Evolutionary conservation across 2,888 invertebrate genomes (phyloP).

Genomic region (Agonopterix alstromeriana): DNA sequence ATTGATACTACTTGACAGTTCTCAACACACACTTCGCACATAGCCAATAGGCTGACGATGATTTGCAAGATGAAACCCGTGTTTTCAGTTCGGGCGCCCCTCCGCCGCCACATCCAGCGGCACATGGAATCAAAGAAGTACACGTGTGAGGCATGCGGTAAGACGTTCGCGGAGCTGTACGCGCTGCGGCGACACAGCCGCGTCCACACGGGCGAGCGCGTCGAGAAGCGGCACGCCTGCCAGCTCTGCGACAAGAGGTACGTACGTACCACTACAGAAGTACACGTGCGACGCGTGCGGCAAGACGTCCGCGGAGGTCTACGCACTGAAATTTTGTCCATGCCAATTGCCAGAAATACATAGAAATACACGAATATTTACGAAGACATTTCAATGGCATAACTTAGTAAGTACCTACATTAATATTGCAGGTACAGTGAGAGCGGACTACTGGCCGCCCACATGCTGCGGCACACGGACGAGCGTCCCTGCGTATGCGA

Average conservation of each 20-base stretch:
- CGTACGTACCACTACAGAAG: conserved; percentile 28
- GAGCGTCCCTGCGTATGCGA: conserved; percentile 50
- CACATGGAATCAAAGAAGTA: conserved; percentile 72
- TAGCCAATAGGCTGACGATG: too few species aligned
- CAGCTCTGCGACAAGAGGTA: conserved; percentile 68
- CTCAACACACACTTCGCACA: too few species aligned
- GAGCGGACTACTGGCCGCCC: conserved; percentile 38
- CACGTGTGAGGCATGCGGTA: conserved; percentile 64
- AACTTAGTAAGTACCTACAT: too few species aligned
- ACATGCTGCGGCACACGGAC: conserved; percentile 51
- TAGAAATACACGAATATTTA: too few species aligned
- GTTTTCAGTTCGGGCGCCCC: conserved; percentile 15
- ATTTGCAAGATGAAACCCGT: too few species aligned
- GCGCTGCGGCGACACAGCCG: conserved; percentile 69
- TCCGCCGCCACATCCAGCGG: conserved; percentile 70
- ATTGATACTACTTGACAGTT: too few species aligned
- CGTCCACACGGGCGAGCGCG: conserved; percentile 67
- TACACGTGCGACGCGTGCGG: conserved; percentile 66
- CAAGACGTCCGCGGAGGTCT: conserved; percentile 71
- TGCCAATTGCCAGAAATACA: too few species aligned
- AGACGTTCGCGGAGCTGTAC: conserved; percentile 70
- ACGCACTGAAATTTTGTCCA: conserved; percentile 29
- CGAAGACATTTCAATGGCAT: too few species aligned
- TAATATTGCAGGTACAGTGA: conserved; percentile 39
- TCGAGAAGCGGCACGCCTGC: conserved; percentile 67